Percentiles rank a stretch among this genome's conserved stretches.
Evolutionary conservation across 2,113 vertebrate species (phyloP).

Genomic region (Zosterops pallidus): DNA sequence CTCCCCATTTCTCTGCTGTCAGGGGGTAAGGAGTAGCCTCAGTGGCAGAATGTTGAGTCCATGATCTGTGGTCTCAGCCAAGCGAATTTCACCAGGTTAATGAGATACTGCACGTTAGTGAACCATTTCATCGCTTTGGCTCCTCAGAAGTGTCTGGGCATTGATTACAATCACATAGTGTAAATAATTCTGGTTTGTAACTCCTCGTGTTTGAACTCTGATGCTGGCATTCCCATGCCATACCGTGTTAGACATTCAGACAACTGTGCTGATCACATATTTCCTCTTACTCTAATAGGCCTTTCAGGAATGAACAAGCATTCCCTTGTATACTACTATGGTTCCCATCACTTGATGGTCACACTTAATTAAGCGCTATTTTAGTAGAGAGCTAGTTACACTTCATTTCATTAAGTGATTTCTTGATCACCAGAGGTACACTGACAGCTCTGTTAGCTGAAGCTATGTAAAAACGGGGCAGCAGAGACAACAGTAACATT

Average conservation of each 20-base stretch:
- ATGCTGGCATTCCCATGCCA: background rate
- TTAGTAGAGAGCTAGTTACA: slow-evolving; percentile 51
- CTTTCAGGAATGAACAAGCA: slow-evolving; percentile 65
- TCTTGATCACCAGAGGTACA: slow-evolving; percentile 55
- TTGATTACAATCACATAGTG: background rate
- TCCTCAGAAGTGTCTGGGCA: background rate
- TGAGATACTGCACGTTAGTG: background rate
- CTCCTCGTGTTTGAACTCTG: slow-evolving; percentile 15
- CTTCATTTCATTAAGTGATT: slow-evolving; percentile 68
- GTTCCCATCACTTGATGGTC: slow-evolving; percentile 61
- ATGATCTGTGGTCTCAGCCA: background rate
- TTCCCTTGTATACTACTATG: slow-evolving; percentile 49
- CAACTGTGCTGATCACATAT: slow-evolving; percentile 48
- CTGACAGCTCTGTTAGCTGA: slow-evolving; percentile 57
- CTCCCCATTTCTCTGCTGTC: background rate
- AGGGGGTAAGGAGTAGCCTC: background rate
- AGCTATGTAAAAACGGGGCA: slow-evolving; percentile 5
- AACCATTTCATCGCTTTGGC: background rate
- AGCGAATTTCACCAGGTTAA: background rate
- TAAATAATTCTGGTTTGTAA: slow-evolving; percentile 37
- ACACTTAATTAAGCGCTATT: slow-evolving; percentile 62
- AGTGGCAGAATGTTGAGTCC: background rate
- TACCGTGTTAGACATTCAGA: slow-evolving; percentile 1
- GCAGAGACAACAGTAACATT: slow-evolving; percentile 41
- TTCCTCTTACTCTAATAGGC: slow-evolving; percentile 59